Conservation (phyloP, 2,888 invertebrate genomes). For the Cylindroiulus punctatus region DNA sequence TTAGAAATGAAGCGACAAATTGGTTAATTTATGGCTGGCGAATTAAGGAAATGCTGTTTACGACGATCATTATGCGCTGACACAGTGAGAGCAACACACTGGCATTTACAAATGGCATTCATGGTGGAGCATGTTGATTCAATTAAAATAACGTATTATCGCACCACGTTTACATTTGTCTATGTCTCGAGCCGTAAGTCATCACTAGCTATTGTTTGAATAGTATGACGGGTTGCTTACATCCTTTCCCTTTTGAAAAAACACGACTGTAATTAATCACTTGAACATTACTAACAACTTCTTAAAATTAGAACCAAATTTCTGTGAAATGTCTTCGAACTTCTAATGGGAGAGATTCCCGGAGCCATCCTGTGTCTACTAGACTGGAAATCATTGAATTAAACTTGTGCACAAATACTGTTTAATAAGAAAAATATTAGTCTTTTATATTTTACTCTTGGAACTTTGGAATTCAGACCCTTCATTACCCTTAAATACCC, state of each 20-base stretch:
- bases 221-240: not conserved
- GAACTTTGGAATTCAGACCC: no score
- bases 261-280: not conserved
- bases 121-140: not conserved
- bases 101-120: not conserved
- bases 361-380: no score
- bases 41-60: constrained; percentile 35
- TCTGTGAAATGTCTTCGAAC: no score
- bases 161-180: not conserved
- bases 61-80: not conserved
- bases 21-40: not conserved
- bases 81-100: constrained; percentile 6
- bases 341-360: no score
- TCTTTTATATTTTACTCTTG: no score
- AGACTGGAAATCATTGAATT: no score
- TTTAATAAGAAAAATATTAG: no score
- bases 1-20: constrained; percentile 1
- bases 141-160: constrained; percentile 3
- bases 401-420: no score
- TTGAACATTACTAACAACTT: not conserved
- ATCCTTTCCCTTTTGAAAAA: not conserved
- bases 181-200: not conserved
- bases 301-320: no score
- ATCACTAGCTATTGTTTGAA: not conserved
- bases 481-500: no score